Base-by-base conservation (phyloP, 2,888 invertebrate genomes). In the Imbricaverruca yamaguchii region DNA sequence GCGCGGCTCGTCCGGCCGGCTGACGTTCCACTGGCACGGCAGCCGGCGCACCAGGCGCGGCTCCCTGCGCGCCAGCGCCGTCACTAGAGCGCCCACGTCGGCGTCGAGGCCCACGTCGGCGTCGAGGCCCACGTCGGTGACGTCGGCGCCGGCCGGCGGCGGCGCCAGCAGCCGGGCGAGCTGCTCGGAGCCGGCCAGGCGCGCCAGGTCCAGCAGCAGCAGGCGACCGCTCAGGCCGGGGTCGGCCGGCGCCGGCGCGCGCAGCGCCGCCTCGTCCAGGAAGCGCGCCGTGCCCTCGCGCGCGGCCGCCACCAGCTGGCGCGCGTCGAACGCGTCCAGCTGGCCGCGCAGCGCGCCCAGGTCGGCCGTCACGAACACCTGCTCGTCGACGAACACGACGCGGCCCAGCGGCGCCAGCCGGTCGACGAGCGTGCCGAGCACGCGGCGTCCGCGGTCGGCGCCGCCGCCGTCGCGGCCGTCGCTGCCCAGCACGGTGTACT, bases 131-230 rank as follows among this genome's bases (percentile, higher is more conserved):
- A 39, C 39, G 39, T 39, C 39, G 39, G 39, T 39, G 39, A 39
- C 39, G 39, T 39, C 25, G 9, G 69, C 69, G 23, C 18, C 69
- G 69, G 69, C 1, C 67, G 69, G 25, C 69, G 69, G 25, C 69
- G 39, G 23, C 8, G 61, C 23, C 65, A 67, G 65, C 65, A 67
- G 65, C 65, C 11, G 65, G 23, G 15, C 39, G 7, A 39, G 23
- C 39, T 25, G 12, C 39, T 12, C 15, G 39, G 13, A 23, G 25
- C 7, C 39, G 15, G 39, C 69, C 69, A 69, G 69, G 18, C 69
- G 69, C 69, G 25, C 39, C 69, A 69, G 69, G 69, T 69, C 69
- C 15, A 69, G 69, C 69, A 69, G 69, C 69, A 69, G 69, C 69
- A 69, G 69, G 7, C 69, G 69, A 39, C 69, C 69, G 39, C 69